Evolutionary conservation across 2,797 vertebrate species (phyloP), one percentile per base, ranked within the genome.

Genomic region (Notamacropus eugenii): DNA sequence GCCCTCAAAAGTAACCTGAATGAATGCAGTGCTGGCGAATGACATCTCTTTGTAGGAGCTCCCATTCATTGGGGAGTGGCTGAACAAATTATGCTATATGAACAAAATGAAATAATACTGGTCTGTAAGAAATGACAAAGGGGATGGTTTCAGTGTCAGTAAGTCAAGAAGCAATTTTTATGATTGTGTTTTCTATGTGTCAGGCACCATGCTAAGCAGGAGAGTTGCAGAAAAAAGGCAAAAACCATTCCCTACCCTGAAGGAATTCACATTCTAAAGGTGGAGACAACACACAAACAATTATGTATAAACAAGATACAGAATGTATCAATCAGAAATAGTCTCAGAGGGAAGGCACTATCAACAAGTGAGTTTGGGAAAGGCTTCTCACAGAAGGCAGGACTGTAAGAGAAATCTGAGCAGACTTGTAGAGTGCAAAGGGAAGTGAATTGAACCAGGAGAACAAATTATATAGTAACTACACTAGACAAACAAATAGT

Each of bases 21-120:
- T 93, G 95, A 96, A 97, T 40, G 90, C 40, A 97, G 93, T 95
- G 93, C 54, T 67, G 93, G 14, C 58, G 5, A 28, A 19, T 59
- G 58, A 90, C 93, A 92, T 92, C 62, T 87, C 50, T 96, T 27
- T 87, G 22, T 87, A 28, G 27, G 74, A 50, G 40, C 1, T 5
- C 40, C 74, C 40, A 11, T 46, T 9, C 74, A 87, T 24, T 10
- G 3, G 74, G 40, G 40, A 50, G 10, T 50, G 10, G 74, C 24
- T 27, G 40, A 50, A 87, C 40, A 87, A 50, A 50, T 87, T 12
- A 50, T 87, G 74, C 22, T 4, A 87, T 87, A 50, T 10, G 24
- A 50, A 87, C 3, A 50, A 50, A 87, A 87, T 46, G 74, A 87
- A 87, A 87, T 87, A 50, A 27, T 87, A 46, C 11, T 27, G 74